phyloP scores from a whole-genome alignment of 1,140 invertebrate species.

The Pogonus chalceus region DNA sequence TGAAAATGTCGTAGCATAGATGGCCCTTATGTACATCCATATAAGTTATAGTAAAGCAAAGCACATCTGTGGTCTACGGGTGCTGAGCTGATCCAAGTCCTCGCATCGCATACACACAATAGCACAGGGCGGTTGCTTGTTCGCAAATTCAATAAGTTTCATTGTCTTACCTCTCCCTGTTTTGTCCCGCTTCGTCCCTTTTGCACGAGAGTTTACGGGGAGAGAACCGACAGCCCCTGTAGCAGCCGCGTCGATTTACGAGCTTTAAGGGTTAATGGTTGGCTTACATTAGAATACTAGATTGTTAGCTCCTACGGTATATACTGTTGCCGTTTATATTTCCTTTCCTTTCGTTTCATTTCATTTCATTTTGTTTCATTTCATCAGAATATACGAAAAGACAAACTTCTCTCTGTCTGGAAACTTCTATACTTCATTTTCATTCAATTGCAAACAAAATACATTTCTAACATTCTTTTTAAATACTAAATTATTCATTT shows the following conservation, averaged over 20 bases:
- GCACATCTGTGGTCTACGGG: too few relatives aligned
- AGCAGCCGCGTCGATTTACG: neutral
- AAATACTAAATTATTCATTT: too few relatives aligned
- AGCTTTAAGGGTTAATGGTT: constrained; percentile 3
- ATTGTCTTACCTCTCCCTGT: constrained; percentile 3
- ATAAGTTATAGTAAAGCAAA: too few relatives aligned
- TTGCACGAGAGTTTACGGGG: neutral
- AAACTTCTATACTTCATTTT: too few relatives aligned
- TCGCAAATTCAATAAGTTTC: constrained; percentile 6
- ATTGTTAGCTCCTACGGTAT: neutral
- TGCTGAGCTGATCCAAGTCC: neutral
- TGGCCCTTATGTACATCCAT: too few relatives aligned
- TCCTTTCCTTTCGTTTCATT: neutral
- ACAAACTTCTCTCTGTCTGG: too few relatives aligned
- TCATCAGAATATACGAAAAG: too few relatives aligned
- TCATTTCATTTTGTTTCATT: too few relatives aligned
- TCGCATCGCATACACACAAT: neutral
- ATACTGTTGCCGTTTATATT: neutral
- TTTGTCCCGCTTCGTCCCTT: too few relatives aligned
- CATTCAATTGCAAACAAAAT: too few relatives aligned
- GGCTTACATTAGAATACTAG: constrained; percentile 2
- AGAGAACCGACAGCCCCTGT: neutral
- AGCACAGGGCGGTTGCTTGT: neutral
- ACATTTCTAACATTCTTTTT: too few relatives aligned
- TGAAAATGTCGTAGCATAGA: too few relatives aligned